Percentiles rank a stretch among this genome's conserved stretches.
These are phyloP conservation scores for Myiothlypis coronata DNA, from an alignment of 2,797 vertebrate species.

Conservation along the genomic window DNA sequence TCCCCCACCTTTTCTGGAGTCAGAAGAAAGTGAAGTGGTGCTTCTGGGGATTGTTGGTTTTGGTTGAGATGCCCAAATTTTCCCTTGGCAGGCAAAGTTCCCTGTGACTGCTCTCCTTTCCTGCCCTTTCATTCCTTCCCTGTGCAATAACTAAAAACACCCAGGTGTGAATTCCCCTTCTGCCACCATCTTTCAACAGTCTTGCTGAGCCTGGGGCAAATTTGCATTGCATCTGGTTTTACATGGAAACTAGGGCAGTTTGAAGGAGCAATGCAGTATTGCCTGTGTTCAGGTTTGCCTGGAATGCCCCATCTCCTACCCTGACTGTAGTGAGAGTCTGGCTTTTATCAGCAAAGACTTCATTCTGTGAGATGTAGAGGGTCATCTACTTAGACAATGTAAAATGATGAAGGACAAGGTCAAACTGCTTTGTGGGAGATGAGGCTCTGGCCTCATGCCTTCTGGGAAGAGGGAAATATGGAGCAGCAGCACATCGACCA, in stretches of 20 bases:
- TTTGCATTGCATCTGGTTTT: neutral
- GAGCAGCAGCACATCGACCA: neutral
- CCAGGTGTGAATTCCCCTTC: neutral
- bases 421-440: neutral
- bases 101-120: neutral
- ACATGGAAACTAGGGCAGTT: neutral
- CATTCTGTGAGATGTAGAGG: neutral
- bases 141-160: neutral
- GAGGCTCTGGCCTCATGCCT: neutral
- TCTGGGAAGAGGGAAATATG: neutral
- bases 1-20: neutral
- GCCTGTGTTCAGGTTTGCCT: neutral
- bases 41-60: neutral
- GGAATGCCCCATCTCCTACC: fast-evolving
- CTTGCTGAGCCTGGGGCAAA: neutral
- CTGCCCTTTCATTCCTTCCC: neutral
- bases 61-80: neutral
- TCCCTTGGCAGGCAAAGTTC: neutral
- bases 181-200: neutral
- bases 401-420: neutral
- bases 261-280: neutral
- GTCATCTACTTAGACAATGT: neutral
- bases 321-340: fast-evolving
- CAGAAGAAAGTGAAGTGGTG: neutral
- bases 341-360: neutral